Conservation (phyloP, 2,888 invertebrate genomes). For the Ophion ellenae region DNA sequence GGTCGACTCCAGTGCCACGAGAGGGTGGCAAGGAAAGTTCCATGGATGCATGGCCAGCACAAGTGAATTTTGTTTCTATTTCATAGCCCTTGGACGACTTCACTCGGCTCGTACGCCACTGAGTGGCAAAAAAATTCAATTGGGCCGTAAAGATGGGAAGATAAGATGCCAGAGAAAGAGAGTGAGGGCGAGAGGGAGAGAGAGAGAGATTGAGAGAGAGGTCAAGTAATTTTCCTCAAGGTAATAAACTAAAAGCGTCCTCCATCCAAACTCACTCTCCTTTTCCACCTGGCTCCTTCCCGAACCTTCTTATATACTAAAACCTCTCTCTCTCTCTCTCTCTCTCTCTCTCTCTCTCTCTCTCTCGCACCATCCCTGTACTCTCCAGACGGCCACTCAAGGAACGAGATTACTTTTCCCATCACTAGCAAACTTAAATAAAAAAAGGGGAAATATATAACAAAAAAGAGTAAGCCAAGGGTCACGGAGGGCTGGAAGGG, state of each 20-base stretch:
- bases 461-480: constrained; percentile 35
- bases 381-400: constrained; percentile 60
- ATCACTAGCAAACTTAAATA: constrained; percentile 69
- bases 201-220: constrained; percentile 46
- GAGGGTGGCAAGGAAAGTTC: not conserved
- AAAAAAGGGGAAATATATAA: constrained; percentile 47
- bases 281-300: constrained; percentile 53
- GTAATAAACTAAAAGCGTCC: constrained; percentile 77
- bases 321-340: constrained; percentile 39
- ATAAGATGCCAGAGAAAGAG: constrained; percentile 22
- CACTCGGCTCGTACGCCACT: constrained; percentile 20
- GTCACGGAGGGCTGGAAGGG: constrained; percentile 5
- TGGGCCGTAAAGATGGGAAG: constrained; percentile 27
- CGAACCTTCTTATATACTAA: constrained; percentile 39
- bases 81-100: constrained; percentile 37
- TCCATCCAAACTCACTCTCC: constrained; percentile 66
- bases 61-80: constrained; percentile 35
- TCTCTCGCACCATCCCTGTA: constrained; percentile 42
- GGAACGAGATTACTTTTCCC: constrained; percentile 74
- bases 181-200: constrained; percentile 26
- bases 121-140: constrained; percentile 59
- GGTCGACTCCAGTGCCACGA: not conserved
- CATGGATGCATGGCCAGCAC: not conserved
- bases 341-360: constrained; percentile 41
- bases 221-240: constrained; percentile 73